Evolutionary conservation across 2,888 invertebrate species (phyloP).

Genomic region (Dasypogon diadema): DNA sequence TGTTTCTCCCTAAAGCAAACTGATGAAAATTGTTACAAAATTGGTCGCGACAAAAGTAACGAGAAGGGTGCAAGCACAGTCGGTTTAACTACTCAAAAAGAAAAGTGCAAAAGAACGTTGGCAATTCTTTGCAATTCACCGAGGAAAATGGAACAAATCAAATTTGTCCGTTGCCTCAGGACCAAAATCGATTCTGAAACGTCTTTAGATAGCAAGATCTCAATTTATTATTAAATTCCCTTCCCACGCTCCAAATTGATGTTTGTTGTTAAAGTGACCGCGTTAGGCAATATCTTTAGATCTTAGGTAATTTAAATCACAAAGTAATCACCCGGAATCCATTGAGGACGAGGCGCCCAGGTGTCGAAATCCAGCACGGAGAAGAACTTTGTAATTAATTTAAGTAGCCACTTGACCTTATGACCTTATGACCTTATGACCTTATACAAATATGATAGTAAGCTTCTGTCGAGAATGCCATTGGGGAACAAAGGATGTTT

Average conservation of each 20-base stretch:
- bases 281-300: background rate
- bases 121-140: too few species aligned
- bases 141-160: constrained; percentile 15
- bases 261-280: background rate
- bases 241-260: background rate
- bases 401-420: background rate
- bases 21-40: too few species aligned
- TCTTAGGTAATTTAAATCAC: background rate
- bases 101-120: too few species aligned
- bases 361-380: background rate
- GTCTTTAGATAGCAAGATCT: constrained; percentile 8
- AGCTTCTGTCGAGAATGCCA: constrained; percentile 30
- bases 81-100: too few species aligned
- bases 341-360: too few species aligned
- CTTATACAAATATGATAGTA: too few species aligned
- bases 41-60: too few species aligned
- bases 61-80: too few species aligned
- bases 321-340: too few species aligned
- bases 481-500: constrained; percentile 41
- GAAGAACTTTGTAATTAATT: background rate
- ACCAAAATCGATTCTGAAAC: background rate
- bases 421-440: too few species aligned
- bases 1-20: too few species aligned
- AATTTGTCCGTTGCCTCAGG: constrained; percentile 12
- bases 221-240: constrained; percentile 21